Percentiles rank a stretch among this genome's conserved stretches.
Evolutionary conservation across 1,140 invertebrate genomes (phyloP).

Genomic region (Achroia grisella): DNA sequence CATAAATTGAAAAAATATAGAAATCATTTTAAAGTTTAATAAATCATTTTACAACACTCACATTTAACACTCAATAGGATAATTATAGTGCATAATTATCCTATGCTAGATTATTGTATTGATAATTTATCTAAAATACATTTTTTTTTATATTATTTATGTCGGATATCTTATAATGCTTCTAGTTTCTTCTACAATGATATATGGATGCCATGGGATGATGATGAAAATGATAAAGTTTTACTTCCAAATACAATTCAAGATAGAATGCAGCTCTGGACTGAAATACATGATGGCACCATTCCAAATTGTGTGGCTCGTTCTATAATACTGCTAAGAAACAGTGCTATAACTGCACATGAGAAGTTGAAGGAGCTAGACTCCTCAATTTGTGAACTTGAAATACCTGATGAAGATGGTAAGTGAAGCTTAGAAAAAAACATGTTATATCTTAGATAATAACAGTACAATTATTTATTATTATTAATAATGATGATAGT

Average conservation of each 20-base stretch:
- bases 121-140: too few relatives aligned
- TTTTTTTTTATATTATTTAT: not conserved
- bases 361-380: constrained; percentile 50
- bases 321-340: constrained; percentile 39
- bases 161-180: not conserved
- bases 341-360: constrained; percentile 52
- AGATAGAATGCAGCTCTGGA: constrained; percentile 56
- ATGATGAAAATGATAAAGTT: constrained; percentile 57
- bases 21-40: too few relatives aligned
- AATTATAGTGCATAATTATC: not conserved
- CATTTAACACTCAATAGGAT: too few relatives aligned
- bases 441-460: too few relatives aligned
- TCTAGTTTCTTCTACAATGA: constrained; percentile 54
- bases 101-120: too few relatives aligned
- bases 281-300: constrained; percentile 46
- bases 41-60: too few relatives aligned
- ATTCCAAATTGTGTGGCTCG: constrained; percentile 47
- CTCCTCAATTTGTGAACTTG: constrained; percentile 46
- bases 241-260: constrained; percentile 52
- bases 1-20: not conserved
- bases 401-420: constrained; percentile 57
- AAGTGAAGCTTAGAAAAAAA: constrained; percentile 4
- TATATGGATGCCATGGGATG: constrained; percentile 69
- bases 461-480: too few relatives aligned
- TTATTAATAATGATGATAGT: too few relatives aligned